Percentiles rank a stretch among this genome's conserved stretches.
Conservation (phyloP, 1,140 invertebrate genomes). For the Colletes gigas region DNA sequence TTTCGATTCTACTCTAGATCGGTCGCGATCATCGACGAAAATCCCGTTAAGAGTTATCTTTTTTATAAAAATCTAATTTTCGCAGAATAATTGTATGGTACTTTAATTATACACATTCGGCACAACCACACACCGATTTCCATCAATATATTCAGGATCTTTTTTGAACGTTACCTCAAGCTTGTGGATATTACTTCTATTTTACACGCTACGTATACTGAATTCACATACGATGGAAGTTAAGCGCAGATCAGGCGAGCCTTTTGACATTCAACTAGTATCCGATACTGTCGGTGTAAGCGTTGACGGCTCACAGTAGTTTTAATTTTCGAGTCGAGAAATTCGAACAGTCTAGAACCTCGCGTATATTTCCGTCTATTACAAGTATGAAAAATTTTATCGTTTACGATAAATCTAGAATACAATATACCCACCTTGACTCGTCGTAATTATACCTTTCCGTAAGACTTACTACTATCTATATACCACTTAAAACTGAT, state of each 20-base stretch:
- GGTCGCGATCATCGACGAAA: constrained; percentile 4
- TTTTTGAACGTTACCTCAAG: constrained; percentile 33
- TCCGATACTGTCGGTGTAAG: background rate
- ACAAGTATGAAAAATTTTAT: constrained; percentile 22
- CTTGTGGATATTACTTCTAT: constrained; percentile 38
- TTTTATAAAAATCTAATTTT: constrained; percentile 58
- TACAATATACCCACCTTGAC: background rate
- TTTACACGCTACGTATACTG: constrained; percentile 39
- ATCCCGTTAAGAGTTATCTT: background rate
- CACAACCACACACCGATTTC: constrained; percentile 45
- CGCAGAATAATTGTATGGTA: constrained; percentile 41
- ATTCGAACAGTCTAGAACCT: constrained; percentile 11
- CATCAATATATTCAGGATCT: constrained; percentile 29
- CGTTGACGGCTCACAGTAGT: background rate
- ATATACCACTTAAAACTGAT: constrained; percentile 23
- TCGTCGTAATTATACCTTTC: background rate
- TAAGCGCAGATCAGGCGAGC: constrained; percentile 52
- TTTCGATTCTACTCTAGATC: constrained; percentile 9
- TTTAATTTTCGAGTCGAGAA: background rate
- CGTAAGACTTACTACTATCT: constrained; percentile 4
- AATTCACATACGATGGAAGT: constrained; percentile 51
- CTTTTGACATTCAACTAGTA: background rate
- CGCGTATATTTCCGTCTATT: too few relatives aligned
- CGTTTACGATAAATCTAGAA: background rate
- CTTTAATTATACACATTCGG: constrained; percentile 45